These are phyloP conservation scores for Acronicta psi DNA, from an alignment of 2,888 invertebrate species.

Conservation along the genomic window DNA sequence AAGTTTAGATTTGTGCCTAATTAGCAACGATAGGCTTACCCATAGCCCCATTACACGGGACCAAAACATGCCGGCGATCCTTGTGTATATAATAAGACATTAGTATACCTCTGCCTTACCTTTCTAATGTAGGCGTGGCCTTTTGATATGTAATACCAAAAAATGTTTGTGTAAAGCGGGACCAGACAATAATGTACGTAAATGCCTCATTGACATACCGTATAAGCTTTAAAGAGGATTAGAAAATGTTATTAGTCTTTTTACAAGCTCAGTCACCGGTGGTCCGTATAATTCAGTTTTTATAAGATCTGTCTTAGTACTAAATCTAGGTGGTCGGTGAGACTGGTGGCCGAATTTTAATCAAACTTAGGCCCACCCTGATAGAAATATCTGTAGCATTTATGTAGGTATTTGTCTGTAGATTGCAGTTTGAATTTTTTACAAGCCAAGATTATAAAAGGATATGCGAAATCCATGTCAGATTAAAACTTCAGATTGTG, in stretches of 20 bases:
- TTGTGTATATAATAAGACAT: no score
- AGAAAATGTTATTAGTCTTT: slow-evolving; percentile 21
- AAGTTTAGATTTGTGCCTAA: no score
- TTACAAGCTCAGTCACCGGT: slow-evolving; percentile 44
- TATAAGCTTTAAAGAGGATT: slow-evolving; percentile 12
- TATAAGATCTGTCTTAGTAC: slow-evolving; percentile 54
- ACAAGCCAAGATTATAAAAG: slow-evolving; percentile 44
- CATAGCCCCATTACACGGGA: no score
- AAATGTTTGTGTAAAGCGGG: not conserved
- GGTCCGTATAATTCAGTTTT: slow-evolving; percentile 64
- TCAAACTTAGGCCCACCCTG: slow-evolving; percentile 57
- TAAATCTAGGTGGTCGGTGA: slow-evolving; percentile 57
- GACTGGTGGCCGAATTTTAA: slow-evolving; percentile 52
- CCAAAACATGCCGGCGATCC: no score
- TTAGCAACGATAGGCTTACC: no score
- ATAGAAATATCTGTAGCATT: slow-evolving; percentile 63
- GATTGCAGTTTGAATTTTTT: slow-evolving; percentile 49
- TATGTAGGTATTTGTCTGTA: slow-evolving; percentile 52
- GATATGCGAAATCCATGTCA: slow-evolving; percentile 32
- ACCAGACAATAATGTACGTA: not conserved
- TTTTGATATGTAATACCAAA: no score
- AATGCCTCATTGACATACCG: not conserved
- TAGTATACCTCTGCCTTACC: no score
- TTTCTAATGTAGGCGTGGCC: no score
- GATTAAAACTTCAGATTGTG: slow-evolving; percentile 40